A percentile compares a stretch with the other conserved stretches of the same genome.
Conservation (phyloP, 2,888 invertebrate species). For the Pandemis cinnamomeana region DNA sequence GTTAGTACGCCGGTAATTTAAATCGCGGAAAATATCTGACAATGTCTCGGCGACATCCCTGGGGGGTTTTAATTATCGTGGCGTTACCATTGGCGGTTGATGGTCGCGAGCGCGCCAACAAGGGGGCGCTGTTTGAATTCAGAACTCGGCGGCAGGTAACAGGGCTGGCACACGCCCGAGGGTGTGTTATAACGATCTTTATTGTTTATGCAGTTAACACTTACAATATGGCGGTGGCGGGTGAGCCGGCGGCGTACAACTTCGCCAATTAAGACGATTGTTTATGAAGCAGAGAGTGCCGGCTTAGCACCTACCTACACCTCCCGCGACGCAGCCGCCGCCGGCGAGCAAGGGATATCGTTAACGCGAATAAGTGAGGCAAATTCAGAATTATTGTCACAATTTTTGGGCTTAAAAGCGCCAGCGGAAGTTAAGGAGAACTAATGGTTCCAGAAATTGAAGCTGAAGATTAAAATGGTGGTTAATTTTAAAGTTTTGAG, state of each 20-base stretch:
- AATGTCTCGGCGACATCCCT: conserved; percentile 61
- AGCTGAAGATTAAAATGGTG: conserved; percentile 6
- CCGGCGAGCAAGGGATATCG: conserved; percentile 23
- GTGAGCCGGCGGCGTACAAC: conserved; percentile 47
- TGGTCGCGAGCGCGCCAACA: conserved; percentile 67
- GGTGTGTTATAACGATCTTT: conserved; percentile 71
- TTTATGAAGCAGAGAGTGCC: conserved; percentile 51
- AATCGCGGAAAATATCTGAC: conserved; percentile 54
- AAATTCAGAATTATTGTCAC: conserved; percentile 32
- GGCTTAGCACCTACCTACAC: conserved; percentile 42
- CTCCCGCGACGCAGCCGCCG: conserved; percentile 21
- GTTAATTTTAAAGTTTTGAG: not conserved
- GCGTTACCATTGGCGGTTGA: conserved; percentile 66
- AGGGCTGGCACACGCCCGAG: conserved; percentile 61
- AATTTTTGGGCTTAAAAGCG: conserved; percentile 31
- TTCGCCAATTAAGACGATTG: conserved; percentile 58
- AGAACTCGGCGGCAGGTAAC: conserved; percentile 54
- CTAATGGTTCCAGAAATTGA: conserved; percentile 20
- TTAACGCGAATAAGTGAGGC: conserved; percentile 33
- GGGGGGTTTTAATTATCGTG: conserved; percentile 61
- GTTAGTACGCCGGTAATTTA: conserved; percentile 57
- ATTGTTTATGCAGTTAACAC: conserved; percentile 66
- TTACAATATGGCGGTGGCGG: conserved; percentile 54
- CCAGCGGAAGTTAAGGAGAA: conserved; percentile 29
- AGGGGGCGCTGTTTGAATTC: conserved; percentile 64